Conservation (phyloP, 2,888 invertebrate species). For the Molorchus minor region DNA sequence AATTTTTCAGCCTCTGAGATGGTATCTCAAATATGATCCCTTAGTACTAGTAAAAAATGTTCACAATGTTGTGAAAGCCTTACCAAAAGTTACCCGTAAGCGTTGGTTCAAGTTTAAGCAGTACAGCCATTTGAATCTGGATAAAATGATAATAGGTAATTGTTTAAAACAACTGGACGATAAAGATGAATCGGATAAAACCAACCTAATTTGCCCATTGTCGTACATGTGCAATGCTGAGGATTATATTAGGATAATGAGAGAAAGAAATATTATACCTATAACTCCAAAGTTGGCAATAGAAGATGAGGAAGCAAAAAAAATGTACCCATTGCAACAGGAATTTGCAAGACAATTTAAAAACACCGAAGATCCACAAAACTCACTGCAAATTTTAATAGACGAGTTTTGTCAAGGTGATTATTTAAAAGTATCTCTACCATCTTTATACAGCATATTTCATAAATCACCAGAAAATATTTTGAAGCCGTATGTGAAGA, state of each 20-base stretch:
- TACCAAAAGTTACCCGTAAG: background rate
- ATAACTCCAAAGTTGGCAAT: conserved; percentile 4
- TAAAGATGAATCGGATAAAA: background rate
- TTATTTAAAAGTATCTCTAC: background rate
- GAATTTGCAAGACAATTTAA: background rate
- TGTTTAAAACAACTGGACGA: background rate
- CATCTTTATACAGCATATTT: conserved; percentile 6
- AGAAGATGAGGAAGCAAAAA: background rate
- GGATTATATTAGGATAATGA: conserved; percentile 4
- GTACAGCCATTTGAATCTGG: conserved; percentile 7
- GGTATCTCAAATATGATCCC: conserved; percentile 13
- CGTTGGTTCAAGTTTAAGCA: background rate
- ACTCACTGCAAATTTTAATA: background rate
- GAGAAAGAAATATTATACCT: conserved; percentile 7
- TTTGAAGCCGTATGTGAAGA: background rate
- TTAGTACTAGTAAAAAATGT: conserved; percentile 4
- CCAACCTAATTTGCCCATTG: background rate
- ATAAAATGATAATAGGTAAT: background rate
- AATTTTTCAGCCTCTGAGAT: conserved; percentile 1
- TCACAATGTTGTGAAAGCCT: background rate
- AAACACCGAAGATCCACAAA: background rate
- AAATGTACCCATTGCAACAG: background rate
- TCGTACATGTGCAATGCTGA: background rate
- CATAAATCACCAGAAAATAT: background rate
- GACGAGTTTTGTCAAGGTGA: conserved; percentile 14